Evolutionary conservation across 2,113 vertebrate species (phyloP), one percentile per base, ranked within the genome.

Genomic region (Rhegmatorhina hoffmannsi): DNA sequence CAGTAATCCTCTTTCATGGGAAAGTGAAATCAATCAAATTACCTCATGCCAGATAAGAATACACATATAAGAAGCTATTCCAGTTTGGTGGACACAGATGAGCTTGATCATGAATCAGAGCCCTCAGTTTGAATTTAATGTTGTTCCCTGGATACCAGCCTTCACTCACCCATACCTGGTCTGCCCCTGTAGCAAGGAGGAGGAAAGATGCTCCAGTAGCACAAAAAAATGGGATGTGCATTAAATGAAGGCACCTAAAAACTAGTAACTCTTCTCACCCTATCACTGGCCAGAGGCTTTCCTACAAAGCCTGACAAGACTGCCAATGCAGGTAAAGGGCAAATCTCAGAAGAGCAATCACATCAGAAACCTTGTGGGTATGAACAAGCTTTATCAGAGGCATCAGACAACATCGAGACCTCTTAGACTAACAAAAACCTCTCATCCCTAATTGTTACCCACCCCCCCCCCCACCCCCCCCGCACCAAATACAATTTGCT

Each of bases 81-180:
- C 47, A 49, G 40, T 62, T 64, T 56, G 43, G 44, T 36, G 34
- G 69, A 25, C 66, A 56, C 16, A 52, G 52, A 63, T 2, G 21
- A 80, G 31, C 44, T 87, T 26, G 31, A 52, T 53, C 19, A 31
- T 29, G 21, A 83, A 66, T 40, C 53, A 64, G 62, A 76, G 58
- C 36, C 58, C 47, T 50, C 0, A 3, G 55, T 66, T 17, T 67
- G 55, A 84, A 74, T 46, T 55, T 63, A 79, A 2, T 3, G 0
- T 33, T 56, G 28, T 31, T 72, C 26, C 69, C 43, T 53, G 70
- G 56, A 49, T 15, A 24, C 6, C 1, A 33, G 58, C 44, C 7
- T 82, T 67, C 0, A 0, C 21, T 47, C 0, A 0, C 38, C 60
- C 46, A 29, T 55, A 50, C 15, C 6, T 26, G 17, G 50, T 29